Evolutionary conservation across 2,113 vertebrate species (phyloP).

Genomic region (Tursiops truncatus): DNA sequence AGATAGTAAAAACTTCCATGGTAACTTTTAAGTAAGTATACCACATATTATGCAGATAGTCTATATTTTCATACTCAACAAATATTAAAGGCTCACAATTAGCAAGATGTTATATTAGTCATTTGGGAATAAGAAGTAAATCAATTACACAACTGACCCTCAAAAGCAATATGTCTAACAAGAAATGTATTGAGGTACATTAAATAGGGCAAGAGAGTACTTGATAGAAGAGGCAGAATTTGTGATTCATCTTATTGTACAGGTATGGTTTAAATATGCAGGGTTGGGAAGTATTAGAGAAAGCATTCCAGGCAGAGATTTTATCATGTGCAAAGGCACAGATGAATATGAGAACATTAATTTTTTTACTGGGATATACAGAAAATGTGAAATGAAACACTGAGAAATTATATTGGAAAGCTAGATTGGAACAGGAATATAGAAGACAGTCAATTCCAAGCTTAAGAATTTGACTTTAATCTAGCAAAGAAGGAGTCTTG

Average conservation of each 20-base stretch:
- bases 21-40: conserved; percentile 13
- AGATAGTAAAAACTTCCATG: conserved; percentile 10
- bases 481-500: neutral
- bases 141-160: neutral
- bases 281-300: neutral
- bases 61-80: neutral
- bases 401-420: neutral
- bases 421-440: neutral
- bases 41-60: neutral
- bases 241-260: neutral
- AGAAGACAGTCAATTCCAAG: neutral
- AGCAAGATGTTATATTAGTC: neutral
- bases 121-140: neutral
- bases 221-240: neutral
- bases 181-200: neutral
- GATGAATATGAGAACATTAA: neutral
- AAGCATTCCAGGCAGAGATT: neutral
- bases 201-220: neutral
- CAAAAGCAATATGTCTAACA: neutral
- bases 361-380: neutral
- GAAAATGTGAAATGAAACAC: neutral
- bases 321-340: neutral
- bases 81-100: neutral
- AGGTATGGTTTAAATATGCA: neutral
- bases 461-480: neutral